Percentiles rank a stretch among this genome's conserved stretches.
phyloP scores from a whole-genome alignment of 2,797 vertebrate species.

The Parambassis ranga region DNA sequence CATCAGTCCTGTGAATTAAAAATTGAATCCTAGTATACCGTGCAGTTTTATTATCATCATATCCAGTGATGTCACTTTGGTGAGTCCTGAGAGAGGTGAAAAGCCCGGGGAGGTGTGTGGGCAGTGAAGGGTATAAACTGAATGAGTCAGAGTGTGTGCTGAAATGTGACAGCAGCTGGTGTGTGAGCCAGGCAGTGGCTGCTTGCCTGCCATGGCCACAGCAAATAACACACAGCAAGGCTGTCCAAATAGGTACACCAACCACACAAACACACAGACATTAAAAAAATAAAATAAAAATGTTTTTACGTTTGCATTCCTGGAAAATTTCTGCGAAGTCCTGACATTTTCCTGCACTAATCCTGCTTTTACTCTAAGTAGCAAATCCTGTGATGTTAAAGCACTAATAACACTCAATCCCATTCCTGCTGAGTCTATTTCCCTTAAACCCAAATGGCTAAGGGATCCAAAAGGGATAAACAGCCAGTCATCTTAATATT shows the following conservation, averaged over 20 bases:
- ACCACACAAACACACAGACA: neutral
- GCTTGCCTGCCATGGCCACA: constrained; percentile 21
- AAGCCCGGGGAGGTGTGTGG: constrained; percentile 41
- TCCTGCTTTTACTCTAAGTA: constrained; percentile 49
- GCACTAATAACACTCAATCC: constrained; percentile 46
- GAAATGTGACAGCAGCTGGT: constrained; percentile 50
- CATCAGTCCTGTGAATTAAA: no score
- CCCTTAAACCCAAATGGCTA: neutral
- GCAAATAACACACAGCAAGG: constrained; percentile 20
- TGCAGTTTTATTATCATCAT: constrained; percentile 11
- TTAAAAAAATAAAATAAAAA: neutral
- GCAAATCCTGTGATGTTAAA: constrained; percentile 58
- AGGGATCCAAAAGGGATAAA: constrained; percentile 5
- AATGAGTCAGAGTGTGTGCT: constrained; percentile 49
- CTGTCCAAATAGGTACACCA: constrained; percentile 5
- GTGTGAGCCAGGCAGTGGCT: constrained; percentile 33
- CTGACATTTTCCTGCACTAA: constrained; percentile 38
- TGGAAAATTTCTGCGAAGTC: constrained; percentile 39
- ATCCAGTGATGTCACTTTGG: constrained; percentile 31
- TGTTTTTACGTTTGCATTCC: constrained; percentile 20
- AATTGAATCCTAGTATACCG: neutral
- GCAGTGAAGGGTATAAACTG: constrained; percentile 53
- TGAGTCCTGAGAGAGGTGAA: constrained; percentile 33
- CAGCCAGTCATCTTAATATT: neutral
- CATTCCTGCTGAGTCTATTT: constrained; percentile 46